A percentile compares a stretch with the other conserved stretches of the same genome.
These are phyloP conservation scores for Odobenus rosmarus DNA, from an alignment of 2,113 vertebrate species.

Conservation along the genomic window DNA sequence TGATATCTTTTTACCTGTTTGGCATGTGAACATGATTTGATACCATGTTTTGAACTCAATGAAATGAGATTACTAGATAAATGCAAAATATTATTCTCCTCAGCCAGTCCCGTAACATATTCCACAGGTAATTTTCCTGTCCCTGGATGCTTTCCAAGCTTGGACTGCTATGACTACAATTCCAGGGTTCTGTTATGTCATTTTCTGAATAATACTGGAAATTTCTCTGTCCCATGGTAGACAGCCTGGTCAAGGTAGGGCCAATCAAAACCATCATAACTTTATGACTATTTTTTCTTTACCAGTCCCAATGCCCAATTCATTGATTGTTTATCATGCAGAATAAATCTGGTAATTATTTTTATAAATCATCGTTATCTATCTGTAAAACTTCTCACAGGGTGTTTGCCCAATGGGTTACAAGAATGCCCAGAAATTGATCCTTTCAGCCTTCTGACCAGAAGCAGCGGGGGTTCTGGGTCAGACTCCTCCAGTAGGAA, in stretches of 20 bases:
- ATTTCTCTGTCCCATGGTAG: neutral
- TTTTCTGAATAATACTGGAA: neutral
- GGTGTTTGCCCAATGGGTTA: neutral
- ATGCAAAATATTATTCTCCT: conserved; percentile 1
- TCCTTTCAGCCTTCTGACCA: neutral
- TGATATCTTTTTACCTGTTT: neutral
- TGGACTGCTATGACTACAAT: neutral
- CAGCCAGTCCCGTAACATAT: neutral
- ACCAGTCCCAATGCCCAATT: neutral
- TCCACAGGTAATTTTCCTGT: neutral
- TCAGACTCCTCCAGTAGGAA: neutral
- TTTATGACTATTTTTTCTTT: neutral
- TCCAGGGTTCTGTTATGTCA: neutral
- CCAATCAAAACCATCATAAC: neutral
- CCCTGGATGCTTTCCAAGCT: neutral
- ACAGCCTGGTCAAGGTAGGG: neutral
- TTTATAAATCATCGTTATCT: neutral
- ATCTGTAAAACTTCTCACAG: neutral
- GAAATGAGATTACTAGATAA: neutral
- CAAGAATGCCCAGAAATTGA: neutral
- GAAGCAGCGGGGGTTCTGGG: neutral
- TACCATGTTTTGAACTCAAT: neutral
- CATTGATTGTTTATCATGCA: neutral
- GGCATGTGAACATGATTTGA: neutral
- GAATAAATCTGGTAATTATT: neutral